Conservation (phyloP, 1,140 invertebrate genomes). For the Tigriopus japonicus region DNA sequence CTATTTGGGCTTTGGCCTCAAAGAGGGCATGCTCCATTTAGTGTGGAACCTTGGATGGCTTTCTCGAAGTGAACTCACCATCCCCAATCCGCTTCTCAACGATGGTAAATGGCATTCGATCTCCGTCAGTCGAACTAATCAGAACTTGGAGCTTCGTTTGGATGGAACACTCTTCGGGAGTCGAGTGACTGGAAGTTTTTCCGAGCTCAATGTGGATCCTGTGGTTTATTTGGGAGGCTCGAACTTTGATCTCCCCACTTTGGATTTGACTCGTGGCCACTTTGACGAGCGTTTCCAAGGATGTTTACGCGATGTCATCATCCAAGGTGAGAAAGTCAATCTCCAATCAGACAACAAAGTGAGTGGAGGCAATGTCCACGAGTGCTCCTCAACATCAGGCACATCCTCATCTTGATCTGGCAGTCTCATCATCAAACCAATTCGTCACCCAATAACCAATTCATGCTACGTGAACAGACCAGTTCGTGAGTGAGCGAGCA, state of each 20-base stretch:
- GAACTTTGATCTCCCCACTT: neutral
- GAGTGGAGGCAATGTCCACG: too few relatives aligned
- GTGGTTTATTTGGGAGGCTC: conserved; percentile 15
- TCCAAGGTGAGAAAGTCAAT: neutral
- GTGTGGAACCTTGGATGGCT: conserved; percentile 21
- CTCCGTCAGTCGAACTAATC: conserved; percentile 15
- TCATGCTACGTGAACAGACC: too few relatives aligned
- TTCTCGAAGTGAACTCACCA: conserved; percentile 18
- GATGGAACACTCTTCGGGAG: conserved; percentile 15
- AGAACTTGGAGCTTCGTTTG: conserved; percentile 13
- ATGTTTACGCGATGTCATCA: conserved; percentile 16
- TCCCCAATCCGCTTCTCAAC: conserved; percentile 13
- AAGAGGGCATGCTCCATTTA: conserved; percentile 18
- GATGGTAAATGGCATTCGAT: conserved; percentile 18
- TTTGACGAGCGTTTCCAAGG: conserved; percentile 16
- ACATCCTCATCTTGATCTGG: too few relatives aligned
- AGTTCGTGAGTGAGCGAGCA: too few relatives aligned
- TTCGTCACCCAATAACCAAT: too few relatives aligned
- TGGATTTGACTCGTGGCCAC: conserved; percentile 17
- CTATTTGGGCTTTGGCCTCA: conserved; percentile 19
- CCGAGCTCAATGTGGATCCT: conserved; percentile 17
- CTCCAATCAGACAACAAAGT: too few relatives aligned
- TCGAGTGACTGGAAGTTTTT: conserved; percentile 15
- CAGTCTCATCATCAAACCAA: too few relatives aligned
- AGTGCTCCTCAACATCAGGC: too few relatives aligned